Evolutionary conservation across 2,888 invertebrate genomes (phyloP).

Genomic region (Caenorhabditis sulstoni): DNA sequence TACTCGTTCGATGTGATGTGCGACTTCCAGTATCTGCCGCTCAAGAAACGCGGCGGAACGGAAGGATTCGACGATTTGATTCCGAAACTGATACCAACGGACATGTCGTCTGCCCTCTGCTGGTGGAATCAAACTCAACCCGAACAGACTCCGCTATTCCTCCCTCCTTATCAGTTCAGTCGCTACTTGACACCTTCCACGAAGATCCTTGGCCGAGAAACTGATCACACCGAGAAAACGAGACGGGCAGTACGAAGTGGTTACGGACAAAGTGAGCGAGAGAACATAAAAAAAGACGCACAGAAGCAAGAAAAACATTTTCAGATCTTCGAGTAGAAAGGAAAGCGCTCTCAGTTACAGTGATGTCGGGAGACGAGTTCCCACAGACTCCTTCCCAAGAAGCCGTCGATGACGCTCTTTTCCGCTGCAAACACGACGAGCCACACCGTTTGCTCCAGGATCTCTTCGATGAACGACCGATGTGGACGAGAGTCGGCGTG

Average conservation of each 20-base stretch:
- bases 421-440: slow-evolving; percentile 74
- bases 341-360: slow-evolving; percentile 75
- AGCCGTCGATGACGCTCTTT: slow-evolving; percentile 73
- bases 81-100: slow-evolving; percentile 72
- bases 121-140: slow-evolving; percentile 65
- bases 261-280: slow-evolving; percentile 73
- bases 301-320: background rate
- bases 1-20: slow-evolving; percentile 83
- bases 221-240: slow-evolving; percentile 67
- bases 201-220: slow-evolving; percentile 71
- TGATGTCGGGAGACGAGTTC: slow-evolving; percentile 74
- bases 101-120: slow-evolving; percentile 65
- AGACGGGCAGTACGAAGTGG: slow-evolving; percentile 59
- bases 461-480: slow-evolving; percentile 90
- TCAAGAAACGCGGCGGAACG: slow-evolving; percentile 80
- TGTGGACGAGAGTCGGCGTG: slow-evolving; percentile 91
- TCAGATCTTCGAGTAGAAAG: slow-evolving; percentile 76
- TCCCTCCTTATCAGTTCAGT: slow-evolving; percentile 78
- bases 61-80: slow-evolving; percentile 65
- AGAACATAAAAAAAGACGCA: background rate
- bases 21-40: slow-evolving; percentile 94
- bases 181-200: slow-evolving; percentile 74
- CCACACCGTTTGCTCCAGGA: slow-evolving; percentile 81
- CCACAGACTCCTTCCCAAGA: slow-evolving; percentile 70
- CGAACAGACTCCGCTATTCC: slow-evolving; percentile 69